Evolutionary conservation across 2,888 invertebrate species (phyloP), one percentile per base, ranked within the genome.

Genomic region (Torymus texanus): DNA sequence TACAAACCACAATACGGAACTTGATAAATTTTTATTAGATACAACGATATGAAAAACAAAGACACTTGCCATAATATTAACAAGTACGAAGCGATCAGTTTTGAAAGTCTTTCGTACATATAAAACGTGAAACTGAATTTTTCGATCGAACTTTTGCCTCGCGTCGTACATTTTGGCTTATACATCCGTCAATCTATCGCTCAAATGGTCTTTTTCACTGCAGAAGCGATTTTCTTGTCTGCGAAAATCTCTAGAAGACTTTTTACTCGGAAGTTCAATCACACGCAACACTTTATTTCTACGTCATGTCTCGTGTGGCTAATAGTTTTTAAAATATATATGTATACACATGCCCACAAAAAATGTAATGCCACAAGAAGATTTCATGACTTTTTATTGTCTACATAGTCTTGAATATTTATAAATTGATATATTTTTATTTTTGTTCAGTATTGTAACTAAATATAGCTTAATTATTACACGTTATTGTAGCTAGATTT

Each of bases 161-260:
- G 63, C 68, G 29, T 67, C 56, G 67, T 75, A 67, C 62, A 73
- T 78, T 29, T 73, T 59, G 72, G 75, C 79, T 79, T 71, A 79
- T 79, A 72, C 75, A 79, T 79, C 75, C 79, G 79, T 79, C 79
- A 79, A 79, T 79, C 79, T 67, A 63, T 72, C 79, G 72, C 72
- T 79, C 79, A 75, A 79, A 62, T 72, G 58, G 61, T 62, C 72
- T 75, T 79, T 79, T 79, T 67, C 71, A 72, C 62, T 75, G 62
- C 29, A 66, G 67, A 79, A 79, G 67, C 53, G 75, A 75, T 79
- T 79, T 79, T 79, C 75, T 79, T 75, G 75, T 75, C 72, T 63
- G 53, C 50, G 65, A 79, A 79, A 79, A 79, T 79, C 66, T 61
- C 79, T 63, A 53, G 50, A 61, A 58, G 75, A 71, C 24, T 71